These are phyloP conservation scores for Beris morrisii DNA, from an alignment of 2,888 invertebrate species.

Conservation along the genomic window DNA sequence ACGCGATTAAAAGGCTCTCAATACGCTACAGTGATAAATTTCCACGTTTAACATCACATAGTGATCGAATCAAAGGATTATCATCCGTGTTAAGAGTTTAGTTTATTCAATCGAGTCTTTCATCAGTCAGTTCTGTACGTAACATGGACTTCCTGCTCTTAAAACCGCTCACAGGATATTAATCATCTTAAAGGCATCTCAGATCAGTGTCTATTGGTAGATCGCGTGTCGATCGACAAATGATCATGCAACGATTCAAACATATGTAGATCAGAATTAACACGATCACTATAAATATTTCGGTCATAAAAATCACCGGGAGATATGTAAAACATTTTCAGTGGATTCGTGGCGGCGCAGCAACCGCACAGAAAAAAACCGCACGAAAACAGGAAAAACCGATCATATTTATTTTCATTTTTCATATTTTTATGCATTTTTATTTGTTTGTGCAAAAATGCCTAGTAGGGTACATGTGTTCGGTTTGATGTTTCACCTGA, in stretches of 20 bases:
- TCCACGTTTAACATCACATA: too few species aligned
- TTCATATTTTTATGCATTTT: not conserved
- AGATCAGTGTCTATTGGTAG: not conserved
- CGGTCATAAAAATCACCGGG: conserved; percentile 34
- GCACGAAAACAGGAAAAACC: conserved; percentile 14
- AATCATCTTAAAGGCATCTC: too few species aligned
- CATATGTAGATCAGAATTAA: conserved; percentile 29
- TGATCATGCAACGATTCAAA: conserved; percentile 23
- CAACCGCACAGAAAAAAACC: not conserved
- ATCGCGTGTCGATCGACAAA: conserved; percentile 23
- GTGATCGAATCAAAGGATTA: too few species aligned
- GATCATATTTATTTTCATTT: not conserved
- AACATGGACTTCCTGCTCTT: too few species aligned
- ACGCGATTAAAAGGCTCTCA: too few species aligned
- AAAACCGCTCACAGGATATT: too few species aligned
- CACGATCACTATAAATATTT: conserved; percentile 27
- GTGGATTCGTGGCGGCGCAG: not conserved
- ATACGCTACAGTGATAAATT: too few species aligned
- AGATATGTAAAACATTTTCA: conserved; percentile 37
- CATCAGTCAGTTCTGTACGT: too few species aligned
- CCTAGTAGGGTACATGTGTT: conserved; percentile 37
- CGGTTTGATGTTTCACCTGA: conserved; percentile 20
- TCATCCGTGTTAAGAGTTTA: too few species aligned
- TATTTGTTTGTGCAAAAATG: not conserved
- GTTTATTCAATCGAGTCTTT: too few species aligned